Conservation (phyloP, 2,113 vertebrate genomes). For the Gymnobelideus leadbeateri region DNA sequence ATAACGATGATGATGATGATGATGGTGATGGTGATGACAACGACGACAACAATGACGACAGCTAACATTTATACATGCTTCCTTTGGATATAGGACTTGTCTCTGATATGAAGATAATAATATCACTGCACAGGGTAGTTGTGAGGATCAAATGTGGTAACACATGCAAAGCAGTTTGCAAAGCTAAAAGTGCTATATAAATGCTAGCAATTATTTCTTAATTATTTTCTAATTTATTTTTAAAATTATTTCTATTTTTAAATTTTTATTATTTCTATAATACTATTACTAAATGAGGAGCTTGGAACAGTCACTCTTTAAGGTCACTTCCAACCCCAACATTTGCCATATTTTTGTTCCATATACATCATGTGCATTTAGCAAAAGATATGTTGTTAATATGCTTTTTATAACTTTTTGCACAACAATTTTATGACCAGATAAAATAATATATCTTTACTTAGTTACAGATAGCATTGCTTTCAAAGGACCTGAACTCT, state of each 20-base stretch:
- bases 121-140: not conserved
- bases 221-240: not conserved
- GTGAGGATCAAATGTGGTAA: not conserved
- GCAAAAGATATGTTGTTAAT: not conserved
- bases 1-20: conserved; percentile 58
- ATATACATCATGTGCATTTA: not conserved
- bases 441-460: not conserved
- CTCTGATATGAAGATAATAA: not conserved
- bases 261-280: not conserved
- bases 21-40: not conserved
- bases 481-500: not conserved
- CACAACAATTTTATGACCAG: not conserved
- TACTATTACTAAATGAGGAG: not conserved
- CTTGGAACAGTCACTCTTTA: not conserved
- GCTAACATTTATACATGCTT: conserved; percentile 50
- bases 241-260: too few relatives aligned
- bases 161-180: not conserved
- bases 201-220: not conserved
- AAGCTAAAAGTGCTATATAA: not conserved
- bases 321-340: too few relatives aligned
- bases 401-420: not conserved
- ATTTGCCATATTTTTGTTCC: not conserved
- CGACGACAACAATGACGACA: too few relatives aligned
- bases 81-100: not conserved
- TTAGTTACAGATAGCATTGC: not conserved